A percentile compares a stretch with the other conserved stretches of the same genome.
phyloP scores from a whole-genome alignment of 2,113 vertebrate genomes.

The Patagioenas fasciata region DNA sequence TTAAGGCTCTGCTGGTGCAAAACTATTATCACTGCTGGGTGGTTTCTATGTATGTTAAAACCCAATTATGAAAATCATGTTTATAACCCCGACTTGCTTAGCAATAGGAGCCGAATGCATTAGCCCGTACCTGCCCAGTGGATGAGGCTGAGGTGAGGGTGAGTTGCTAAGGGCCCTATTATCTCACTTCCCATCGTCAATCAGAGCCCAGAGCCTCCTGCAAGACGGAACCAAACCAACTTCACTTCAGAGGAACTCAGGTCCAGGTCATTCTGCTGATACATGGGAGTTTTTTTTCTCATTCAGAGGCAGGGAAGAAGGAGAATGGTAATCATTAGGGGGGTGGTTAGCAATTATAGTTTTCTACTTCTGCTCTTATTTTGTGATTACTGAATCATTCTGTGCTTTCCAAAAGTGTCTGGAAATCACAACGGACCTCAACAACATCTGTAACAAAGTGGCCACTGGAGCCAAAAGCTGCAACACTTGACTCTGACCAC shows the following conservation, averaged over 20 bases:
- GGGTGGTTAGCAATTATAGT: not conserved
- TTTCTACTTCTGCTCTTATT: not conserved
- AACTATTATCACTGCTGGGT: constrained; percentile 24
- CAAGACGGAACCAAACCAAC: not conserved
- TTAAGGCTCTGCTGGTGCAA: constrained; percentile 55
- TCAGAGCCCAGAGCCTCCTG: not conserved
- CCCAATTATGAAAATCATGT: constrained; percentile 52
- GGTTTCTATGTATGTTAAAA: constrained; percentile 19
- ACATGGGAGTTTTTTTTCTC: not conserved
- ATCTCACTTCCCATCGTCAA: not conserved
- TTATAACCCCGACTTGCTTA: not conserved
- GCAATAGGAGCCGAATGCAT: not conserved
- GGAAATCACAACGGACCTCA: not conserved
- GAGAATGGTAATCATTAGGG: not conserved
- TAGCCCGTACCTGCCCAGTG: not conserved
- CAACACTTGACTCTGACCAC: not conserved
- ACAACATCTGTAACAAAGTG: not conserved
- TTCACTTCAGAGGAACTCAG: not conserved
- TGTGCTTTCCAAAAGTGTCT: not conserved
- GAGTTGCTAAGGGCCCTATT: not conserved
- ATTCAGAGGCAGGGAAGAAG: not conserved
- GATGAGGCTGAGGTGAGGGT: not conserved
- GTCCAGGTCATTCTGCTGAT: not conserved
- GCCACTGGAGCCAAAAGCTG: not conserved
- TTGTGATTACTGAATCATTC: not conserved